Conservation (phyloP, 2,113 vertebrate genomes). For the Alligator sinensis region DNA sequence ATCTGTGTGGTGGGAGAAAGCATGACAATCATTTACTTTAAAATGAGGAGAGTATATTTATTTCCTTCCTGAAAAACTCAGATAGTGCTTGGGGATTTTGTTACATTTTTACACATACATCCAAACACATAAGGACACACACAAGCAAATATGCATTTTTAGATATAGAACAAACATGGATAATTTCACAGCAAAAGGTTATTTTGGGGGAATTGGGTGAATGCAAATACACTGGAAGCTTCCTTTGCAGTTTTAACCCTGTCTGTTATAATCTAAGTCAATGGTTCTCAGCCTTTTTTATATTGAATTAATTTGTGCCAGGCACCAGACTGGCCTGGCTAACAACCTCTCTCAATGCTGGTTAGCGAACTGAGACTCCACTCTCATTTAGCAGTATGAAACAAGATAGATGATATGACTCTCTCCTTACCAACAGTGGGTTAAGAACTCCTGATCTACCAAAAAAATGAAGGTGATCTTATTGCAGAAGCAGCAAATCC, state of each 20-base stretch:
- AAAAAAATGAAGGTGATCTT: not conserved
- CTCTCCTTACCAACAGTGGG: not conserved
- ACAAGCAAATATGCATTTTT: not conserved
- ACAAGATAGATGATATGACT: not conserved
- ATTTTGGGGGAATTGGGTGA: not conserved
- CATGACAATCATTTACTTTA: not conserved
- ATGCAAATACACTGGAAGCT: not conserved
- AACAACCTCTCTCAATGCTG: no score
- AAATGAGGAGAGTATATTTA: not conserved
- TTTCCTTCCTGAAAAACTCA: not conserved
- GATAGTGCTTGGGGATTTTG: constrained; percentile 27
- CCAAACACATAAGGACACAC: accelerated
- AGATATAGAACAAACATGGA: not conserved
- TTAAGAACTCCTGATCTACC: not conserved
- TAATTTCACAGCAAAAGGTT: not conserved
- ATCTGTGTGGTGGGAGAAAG: not conserved
- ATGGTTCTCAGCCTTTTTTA: not conserved
- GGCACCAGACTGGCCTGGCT: no score
- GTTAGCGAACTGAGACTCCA: not conserved
- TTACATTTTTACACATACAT: constrained; percentile 34
- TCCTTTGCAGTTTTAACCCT: not conserved
- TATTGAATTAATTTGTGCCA: no score
- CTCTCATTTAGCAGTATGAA: not conserved
- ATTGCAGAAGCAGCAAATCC: not conserved
- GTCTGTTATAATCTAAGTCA: not conserved